A percentile compares a stretch with the other conserved stretches of the same genome.
These are phyloP conservation scores for Bombus waltoni DNA, from an alignment of 1,140 invertebrate species.

Conservation along the genomic window DNA sequence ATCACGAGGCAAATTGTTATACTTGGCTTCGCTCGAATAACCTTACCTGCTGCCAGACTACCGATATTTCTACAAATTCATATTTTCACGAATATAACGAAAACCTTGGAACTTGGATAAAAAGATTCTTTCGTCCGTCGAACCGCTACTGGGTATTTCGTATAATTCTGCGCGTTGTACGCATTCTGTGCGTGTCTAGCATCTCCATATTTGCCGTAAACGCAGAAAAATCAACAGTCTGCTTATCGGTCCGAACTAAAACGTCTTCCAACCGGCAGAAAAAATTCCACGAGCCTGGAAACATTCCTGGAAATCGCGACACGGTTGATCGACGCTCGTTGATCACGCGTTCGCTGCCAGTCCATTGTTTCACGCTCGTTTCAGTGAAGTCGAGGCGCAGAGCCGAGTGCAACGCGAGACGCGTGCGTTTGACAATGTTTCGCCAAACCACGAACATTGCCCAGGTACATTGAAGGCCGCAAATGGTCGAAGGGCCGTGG, in stretches of 20 bases:
- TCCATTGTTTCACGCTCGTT: constrained; percentile 19
- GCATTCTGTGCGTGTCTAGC: too few relatives aligned
- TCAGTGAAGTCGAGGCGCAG: not conserved
- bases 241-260: not conserved
- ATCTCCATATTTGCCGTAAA: too few relatives aligned
- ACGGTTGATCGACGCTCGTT: constrained; percentile 25
- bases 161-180: too few relatives aligned
- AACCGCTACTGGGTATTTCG: rapidly evolving
- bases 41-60: too few relatives aligned
- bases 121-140: too few relatives aligned
- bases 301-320: constrained; percentile 20
- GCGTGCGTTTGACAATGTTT: constrained; percentile 49
- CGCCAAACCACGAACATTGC: constrained; percentile 31
- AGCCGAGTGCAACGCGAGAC: not conserved
- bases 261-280: not conserved
- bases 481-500: constrained; percentile 18
- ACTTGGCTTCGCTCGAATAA: too few relatives aligned
- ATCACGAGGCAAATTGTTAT: too few relatives aligned
- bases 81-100: too few relatives aligned
- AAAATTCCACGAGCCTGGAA: not conserved
- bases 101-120: too few relatives aligned
- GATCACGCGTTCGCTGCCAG: not conserved
- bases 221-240: rapidly evolving
- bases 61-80: too few relatives aligned
- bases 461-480: constrained; percentile 20